A percentile compares a stretch with the other conserved stretches of the same genome.
These are phyloP conservation scores for Phaethon lepturus DNA, from an alignment of 2,113 vertebrate genomes.

Conservation along the genomic window DNA sequence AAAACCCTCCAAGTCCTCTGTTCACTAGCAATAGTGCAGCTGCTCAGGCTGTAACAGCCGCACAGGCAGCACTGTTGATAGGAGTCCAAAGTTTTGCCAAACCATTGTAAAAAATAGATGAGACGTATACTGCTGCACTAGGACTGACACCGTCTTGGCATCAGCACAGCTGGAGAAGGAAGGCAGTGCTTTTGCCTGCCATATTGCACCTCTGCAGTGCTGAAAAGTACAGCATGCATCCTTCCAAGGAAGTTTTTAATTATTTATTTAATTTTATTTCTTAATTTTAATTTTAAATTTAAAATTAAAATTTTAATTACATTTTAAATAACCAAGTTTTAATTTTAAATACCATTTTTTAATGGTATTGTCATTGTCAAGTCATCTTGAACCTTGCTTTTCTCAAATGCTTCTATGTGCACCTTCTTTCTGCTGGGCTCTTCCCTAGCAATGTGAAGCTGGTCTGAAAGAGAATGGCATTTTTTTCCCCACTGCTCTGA, in stretches of 20 bases:
- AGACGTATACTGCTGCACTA: background rate
- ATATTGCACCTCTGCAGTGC: background rate
- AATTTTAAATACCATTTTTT: background rate
- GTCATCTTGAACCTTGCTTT: background rate
- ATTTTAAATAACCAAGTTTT: too few species aligned
- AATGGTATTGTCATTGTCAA: too few species aligned
- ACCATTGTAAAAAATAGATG: background rate
- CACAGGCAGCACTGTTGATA: fast-evolving
- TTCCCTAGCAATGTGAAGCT: background rate
- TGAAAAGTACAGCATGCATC: background rate
- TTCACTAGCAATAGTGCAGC: background rate
- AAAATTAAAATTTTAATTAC: too few species aligned
- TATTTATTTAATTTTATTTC: too few species aligned
- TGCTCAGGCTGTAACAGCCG: background rate
- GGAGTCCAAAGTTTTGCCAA: background rate
- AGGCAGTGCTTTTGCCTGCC: background rate
- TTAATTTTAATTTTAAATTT: too few species aligned
- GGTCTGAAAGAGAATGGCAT: background rate
- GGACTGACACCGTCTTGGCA: background rate
- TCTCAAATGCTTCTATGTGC: background rate
- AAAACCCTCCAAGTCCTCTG: background rate
- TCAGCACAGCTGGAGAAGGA: background rate
- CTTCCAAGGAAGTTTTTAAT: background rate
- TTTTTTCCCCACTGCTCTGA: background rate
- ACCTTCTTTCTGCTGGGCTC: background rate